Evolutionary conservation across 2,113 vertebrate genomes (phyloP).

Genomic region (Falco punctatus): DNA sequence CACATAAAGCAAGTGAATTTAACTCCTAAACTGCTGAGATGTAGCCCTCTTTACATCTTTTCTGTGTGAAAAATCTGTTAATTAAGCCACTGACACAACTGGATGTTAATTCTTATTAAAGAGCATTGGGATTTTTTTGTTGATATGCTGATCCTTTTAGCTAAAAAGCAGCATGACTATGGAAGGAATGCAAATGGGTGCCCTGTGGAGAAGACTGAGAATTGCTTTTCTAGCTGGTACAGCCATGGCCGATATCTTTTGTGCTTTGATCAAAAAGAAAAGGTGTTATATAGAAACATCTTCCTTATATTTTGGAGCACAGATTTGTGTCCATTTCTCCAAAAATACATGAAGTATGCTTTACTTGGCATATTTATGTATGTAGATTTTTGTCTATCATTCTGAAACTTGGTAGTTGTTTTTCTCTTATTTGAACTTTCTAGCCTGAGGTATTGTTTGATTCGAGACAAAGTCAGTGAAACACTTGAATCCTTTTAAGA

Average conservation of each 20-base stretch:
- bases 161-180: neutral
- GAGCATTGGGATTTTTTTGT: neutral
- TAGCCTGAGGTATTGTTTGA: neutral
- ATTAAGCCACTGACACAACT: neutral
- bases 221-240: neutral
- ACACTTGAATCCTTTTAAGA: neutral
- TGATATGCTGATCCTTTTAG: neutral
- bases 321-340: neutral
- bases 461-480: neutral
- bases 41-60: neutral
- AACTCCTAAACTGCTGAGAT: neutral
- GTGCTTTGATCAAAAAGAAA: neutral
- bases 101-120: neutral
- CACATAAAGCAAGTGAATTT: neutral
- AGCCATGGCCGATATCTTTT: neutral
- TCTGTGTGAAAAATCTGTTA: neutral
- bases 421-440: neutral
- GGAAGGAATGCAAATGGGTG: neutral
- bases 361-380: neutral
- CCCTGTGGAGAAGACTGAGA: neutral
- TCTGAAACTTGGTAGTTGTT: neutral
- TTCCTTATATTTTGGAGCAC: neutral
- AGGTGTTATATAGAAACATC: neutral
- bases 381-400: neutral
- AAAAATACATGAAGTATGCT: neutral